These are phyloP conservation scores for Gasterosteus nipponicus DNA, from an alignment of 2,113 vertebrate genomes.

Conservation along the genomic window DNA sequence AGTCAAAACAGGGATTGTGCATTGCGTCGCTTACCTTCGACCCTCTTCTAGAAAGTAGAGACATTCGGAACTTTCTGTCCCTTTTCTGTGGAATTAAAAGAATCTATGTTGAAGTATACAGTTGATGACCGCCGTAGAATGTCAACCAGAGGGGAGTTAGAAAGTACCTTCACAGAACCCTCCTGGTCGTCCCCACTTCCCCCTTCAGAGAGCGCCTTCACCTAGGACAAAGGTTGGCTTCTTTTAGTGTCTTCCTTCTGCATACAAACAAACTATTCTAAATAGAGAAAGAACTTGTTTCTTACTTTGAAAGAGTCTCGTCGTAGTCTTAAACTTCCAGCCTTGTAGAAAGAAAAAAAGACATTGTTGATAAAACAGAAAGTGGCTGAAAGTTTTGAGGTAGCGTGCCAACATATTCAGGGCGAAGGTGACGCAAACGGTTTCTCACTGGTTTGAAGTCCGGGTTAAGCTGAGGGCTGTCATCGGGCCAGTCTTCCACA, in stretches of 20 bases:
- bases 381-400: neutral
- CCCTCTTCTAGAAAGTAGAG: constrained; percentile 54
- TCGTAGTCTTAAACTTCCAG: constrained; percentile 74
- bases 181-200: constrained; percentile 59
- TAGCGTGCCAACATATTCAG: neutral
- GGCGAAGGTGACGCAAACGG: neutral
- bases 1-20: neutral
- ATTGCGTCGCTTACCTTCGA: constrained; percentile 68
- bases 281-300: neutral
- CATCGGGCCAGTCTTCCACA: constrained; percentile 84
- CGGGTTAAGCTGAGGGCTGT: constrained; percentile 74
- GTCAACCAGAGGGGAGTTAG: neutral
- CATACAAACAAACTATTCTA: neutral
- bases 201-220: constrained; percentile 27
- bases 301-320: constrained; percentile 74
- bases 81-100: constrained; percentile 62
- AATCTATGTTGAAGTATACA: neutral
- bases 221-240: constrained; percentile 1
- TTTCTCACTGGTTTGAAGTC: constrained; percentile 79
- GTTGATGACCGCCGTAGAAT: neutral
- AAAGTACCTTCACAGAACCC: constrained; percentile 15
- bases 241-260: neutral
- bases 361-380: neutral
- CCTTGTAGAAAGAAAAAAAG: constrained; percentile 34
- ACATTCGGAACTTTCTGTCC: constrained; percentile 53